Base-by-base conservation (phyloP, 1,140 invertebrate genomes). In the Chironomus tepperi region DNA sequence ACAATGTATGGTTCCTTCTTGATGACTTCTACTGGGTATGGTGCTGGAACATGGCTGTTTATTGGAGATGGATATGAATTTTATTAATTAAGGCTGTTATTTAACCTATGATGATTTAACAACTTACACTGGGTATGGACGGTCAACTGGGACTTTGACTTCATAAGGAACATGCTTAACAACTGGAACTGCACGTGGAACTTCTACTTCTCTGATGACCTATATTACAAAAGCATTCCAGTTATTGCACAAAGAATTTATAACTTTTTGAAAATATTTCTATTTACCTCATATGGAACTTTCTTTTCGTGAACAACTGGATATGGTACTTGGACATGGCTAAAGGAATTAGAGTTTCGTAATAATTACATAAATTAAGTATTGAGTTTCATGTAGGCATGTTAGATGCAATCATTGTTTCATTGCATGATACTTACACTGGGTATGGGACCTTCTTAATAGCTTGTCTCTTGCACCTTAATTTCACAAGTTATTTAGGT, bases 351-450 rank as follows among this genome's bases (percentile, higher is more conserved):
- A 57, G 12, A n/a, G 12, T n/a, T 57, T 57, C 43, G 15, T n/a
- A 57, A n/a, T 15, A 12, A 57, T 57, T 57, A 57, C n/a, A 47
- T 10, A 47, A n/a, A 34, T 2, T 34, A 2, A 34, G 9, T 47
- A 47, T 47, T 15, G n/a, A 47, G 1, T 10, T 47, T 47, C 9
- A 47, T 9, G 15, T 10, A 7, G 15, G 15, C 43, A 47, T 47
- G 15, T 47, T 3, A 67, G n/a, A 2, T 16, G 15, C n/a, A 43
- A 88, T 88, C 42, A 86, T 84, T 5, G 89, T 89, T 75, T 88
- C 86, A 76, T 90, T 88, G 8, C 90, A 89, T 8, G 85, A 86
- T 8, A 91, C 88, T 80, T 91, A 88, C 1, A 91, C 89, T 75
- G 90, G 89, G 75, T 88, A 88, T 64, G 86, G 86, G 24, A 34